Conservation (phyloP, 2,888 invertebrate species). For the Abrostola triplasia region DNA sequence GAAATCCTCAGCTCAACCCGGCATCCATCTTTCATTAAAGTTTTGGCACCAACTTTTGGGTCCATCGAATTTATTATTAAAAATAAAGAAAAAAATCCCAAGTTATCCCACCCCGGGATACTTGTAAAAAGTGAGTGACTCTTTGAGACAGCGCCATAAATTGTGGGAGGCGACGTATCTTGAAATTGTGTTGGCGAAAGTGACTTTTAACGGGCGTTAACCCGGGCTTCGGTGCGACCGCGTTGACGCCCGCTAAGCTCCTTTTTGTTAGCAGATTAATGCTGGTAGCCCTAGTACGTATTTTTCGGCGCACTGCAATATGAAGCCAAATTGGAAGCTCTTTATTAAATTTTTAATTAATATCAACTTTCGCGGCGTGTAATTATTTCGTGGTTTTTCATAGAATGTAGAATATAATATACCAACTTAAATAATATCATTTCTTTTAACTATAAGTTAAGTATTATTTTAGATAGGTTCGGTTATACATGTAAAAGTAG, state of each 20-base stretch:
- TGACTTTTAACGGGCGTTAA: conserved; percentile 76
- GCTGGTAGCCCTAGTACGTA: conserved; percentile 48
- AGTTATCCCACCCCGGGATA: conserved; percentile 37
- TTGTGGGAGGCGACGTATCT: conserved; percentile 59
- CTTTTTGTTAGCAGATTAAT: conserved; percentile 78
- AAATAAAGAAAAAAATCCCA: conserved; percentile 54
- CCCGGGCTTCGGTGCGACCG: conserved; percentile 53
- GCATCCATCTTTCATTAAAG: conserved; percentile 61
- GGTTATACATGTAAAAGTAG: too few relatives aligned
- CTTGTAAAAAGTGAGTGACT: conserved; percentile 63
- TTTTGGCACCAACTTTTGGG: conserved; percentile 58
- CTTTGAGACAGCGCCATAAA: conserved; percentile 57
- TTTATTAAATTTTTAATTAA: conserved; percentile 31
- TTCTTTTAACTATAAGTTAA: too few relatives aligned
- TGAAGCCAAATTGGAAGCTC: conserved; percentile 28
- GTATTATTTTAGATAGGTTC: too few relatives aligned
- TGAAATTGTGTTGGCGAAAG: conserved; percentile 71
- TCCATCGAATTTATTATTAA: conserved; percentile 61
- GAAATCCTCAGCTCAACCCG: conserved; percentile 23
- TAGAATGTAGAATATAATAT: too few relatives aligned
- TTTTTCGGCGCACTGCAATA: conserved; percentile 27
- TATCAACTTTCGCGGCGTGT: conserved; percentile 4
- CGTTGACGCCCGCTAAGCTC: conserved; percentile 75
- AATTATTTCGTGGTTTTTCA: not conserved
- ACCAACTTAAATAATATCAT: too few relatives aligned